Conservation (phyloP, 2,888 invertebrate species). For the Volucella inflata region DNA sequence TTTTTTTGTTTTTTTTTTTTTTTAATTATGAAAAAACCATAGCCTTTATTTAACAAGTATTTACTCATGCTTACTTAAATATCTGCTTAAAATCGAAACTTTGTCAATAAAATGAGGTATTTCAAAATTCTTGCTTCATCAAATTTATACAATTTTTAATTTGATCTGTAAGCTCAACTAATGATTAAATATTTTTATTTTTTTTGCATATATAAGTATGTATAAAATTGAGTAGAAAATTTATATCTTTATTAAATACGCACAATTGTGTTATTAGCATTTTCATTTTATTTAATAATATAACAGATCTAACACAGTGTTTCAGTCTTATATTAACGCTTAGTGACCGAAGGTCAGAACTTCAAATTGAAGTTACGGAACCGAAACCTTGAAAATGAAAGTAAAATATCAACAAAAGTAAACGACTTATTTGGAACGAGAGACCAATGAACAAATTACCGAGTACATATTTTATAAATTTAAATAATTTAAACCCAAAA, state of each 20-base stretch:
- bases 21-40: no score
- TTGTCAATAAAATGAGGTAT: no score
- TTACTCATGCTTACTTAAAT: no score
- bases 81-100: no score
- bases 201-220: no score
- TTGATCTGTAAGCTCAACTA: no score
- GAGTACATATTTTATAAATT: conserved; percentile 22
- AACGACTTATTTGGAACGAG: not conserved
- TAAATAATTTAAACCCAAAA: conserved; percentile 31
- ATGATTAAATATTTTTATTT: no score
- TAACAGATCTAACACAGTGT: conserved; percentile 64
- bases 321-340: conserved; percentile 61
- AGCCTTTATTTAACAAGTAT: no score
- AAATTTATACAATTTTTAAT: no score
- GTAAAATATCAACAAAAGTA: conserved; percentile 15
- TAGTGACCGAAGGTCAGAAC: conserved; percentile 46
- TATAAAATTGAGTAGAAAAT: no score
- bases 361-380: conserved; percentile 8
- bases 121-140: no score
- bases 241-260: conserved; percentile 41
- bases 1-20: no score
- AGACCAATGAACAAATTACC: conserved; percentile 9
- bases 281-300: conserved; percentile 52
- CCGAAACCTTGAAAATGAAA: not conserved
- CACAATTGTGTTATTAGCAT: conserved; percentile 39